phyloP scores from a whole-genome alignment of 2,113 vertebrate genomes.

The Ochotona princeps region DNA sequence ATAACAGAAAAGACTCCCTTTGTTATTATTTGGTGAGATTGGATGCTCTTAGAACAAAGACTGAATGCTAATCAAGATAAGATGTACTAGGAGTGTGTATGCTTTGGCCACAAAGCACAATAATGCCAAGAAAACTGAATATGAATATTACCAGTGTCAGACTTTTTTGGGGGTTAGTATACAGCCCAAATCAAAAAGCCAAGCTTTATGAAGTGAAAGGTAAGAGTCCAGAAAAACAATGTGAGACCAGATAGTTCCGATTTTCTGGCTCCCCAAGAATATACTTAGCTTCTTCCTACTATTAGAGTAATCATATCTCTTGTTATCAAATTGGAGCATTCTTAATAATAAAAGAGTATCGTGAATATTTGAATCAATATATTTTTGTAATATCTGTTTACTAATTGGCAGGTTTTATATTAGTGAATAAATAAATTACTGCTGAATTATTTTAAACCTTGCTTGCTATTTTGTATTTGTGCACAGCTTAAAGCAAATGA shows the following conservation, averaged over 20 bases:
- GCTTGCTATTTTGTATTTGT: background rate
- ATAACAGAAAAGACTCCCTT: background rate
- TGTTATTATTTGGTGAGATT: background rate
- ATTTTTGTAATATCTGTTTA: background rate
- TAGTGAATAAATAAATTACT: background rate
- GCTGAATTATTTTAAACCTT: background rate
- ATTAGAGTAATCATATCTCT: background rate
- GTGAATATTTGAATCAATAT: background rate
- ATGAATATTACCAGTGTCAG: background rate
- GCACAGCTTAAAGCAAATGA: background rate
- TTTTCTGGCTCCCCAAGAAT: background rate
- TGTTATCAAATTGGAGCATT: background rate
- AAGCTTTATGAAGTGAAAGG: background rate
- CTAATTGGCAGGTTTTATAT: background rate
- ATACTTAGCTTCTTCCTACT: background rate
- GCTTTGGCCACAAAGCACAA: background rate
- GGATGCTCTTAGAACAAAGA: background rate
- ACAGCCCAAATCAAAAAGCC: background rate
- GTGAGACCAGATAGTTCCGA: accelerated
- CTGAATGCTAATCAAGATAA: background rate
- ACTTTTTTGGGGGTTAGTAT: background rate
- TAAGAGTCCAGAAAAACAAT: background rate
- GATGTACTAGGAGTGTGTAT: background rate
- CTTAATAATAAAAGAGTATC: background rate
- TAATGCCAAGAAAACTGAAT: background rate